These are phyloP conservation scores for Sebastes iracundus DNA, from an alignment of 2,797 vertebrate species.

Conservation along the genomic window DNA sequence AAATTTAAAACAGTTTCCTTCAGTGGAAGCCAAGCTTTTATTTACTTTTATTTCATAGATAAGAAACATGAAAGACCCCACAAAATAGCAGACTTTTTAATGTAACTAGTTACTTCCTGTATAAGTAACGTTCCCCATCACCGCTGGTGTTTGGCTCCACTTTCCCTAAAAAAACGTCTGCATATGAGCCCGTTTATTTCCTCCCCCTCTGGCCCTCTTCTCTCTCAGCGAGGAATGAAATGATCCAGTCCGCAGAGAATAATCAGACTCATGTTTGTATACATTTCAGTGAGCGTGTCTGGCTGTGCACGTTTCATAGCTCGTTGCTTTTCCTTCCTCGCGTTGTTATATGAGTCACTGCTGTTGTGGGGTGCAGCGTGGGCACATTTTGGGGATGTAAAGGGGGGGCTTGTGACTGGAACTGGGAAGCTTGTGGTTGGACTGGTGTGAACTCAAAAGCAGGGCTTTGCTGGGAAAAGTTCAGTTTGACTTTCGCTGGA, in stretches of 20 bases:
- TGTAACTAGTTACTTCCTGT: background rate
- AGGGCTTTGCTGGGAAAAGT: slow-evolving; percentile 24
- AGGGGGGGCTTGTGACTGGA: background rate
- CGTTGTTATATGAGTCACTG: slow-evolving; percentile 57
- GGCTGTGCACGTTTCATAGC: slow-evolving; percentile 70
- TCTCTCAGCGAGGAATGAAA: slow-evolving; percentile 46
- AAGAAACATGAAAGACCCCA: background rate
- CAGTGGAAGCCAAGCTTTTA: background rate
- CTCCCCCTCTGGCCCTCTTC: background rate
- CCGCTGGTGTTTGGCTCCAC: background rate
- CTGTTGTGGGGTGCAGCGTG: slow-evolving; percentile 4
- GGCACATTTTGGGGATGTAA: background rate
- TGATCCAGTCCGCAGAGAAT: slow-evolving; percentile 63
- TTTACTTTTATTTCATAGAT: background rate
- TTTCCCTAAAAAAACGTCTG: background rate
- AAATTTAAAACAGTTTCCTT: background rate
- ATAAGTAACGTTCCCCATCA: background rate
- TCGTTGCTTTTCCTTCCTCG: slow-evolving; percentile 64
- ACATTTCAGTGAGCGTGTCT: slow-evolving; percentile 52
- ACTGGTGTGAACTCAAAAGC: slow-evolving; percentile 11
- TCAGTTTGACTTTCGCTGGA: slow-evolving; percentile 52
- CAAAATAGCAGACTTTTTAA: background rate
- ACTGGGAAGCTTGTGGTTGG: background rate
- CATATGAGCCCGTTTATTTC: background rate
- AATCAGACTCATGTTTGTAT: slow-evolving; percentile 77